A percentile compares a stretch with the other conserved stretches of the same genome.
These are phyloP conservation scores for Homarus gammarus DNA, from an alignment of 2,888 invertebrate genomes.

Conservation along the genomic window DNA sequence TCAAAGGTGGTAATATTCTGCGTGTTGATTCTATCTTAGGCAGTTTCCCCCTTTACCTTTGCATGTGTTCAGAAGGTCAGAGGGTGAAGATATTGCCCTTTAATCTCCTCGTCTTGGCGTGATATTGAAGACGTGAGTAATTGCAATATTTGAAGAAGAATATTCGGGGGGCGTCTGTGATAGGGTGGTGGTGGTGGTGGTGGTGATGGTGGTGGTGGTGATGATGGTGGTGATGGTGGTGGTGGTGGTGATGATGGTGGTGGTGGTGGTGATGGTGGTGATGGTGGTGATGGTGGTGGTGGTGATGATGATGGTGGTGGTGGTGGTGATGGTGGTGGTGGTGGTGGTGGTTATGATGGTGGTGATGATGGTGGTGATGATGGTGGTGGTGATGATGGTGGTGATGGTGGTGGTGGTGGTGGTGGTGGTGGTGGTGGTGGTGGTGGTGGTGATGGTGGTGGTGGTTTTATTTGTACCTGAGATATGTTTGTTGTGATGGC, in stretches of 20 bases:
- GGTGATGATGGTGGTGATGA: neutral
- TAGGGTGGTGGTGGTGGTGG: neutral
- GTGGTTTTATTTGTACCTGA: too few relatives aligned
- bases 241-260: neutral
- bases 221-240: slow-evolving; percentile 8
- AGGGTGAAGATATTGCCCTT: too few relatives aligned
- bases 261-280: neutral
- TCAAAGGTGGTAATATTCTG: too few relatives aligned
- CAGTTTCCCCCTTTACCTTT: too few relatives aligned
- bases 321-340: neutral
- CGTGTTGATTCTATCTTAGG: too few relatives aligned
- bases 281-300: neutral
- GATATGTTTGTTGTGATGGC: too few relatives aligned
- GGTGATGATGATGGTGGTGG: neutral
- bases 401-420: neutral
- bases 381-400: slow-evolving; percentile 12
- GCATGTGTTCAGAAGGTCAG: too few relatives aligned
- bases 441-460: neutral
- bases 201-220: neutral
- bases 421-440: slow-evolving; percentile 4
- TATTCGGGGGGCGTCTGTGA: neutral
- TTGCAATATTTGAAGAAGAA: neutral
- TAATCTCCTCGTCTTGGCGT: too few relatives aligned
- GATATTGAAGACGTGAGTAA: too few relatives aligned
- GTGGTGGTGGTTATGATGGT: neutral